Base-by-base conservation (phyloP, 64 coral and sea anemone species). In the Dendronephthya gigantea region DNA sequence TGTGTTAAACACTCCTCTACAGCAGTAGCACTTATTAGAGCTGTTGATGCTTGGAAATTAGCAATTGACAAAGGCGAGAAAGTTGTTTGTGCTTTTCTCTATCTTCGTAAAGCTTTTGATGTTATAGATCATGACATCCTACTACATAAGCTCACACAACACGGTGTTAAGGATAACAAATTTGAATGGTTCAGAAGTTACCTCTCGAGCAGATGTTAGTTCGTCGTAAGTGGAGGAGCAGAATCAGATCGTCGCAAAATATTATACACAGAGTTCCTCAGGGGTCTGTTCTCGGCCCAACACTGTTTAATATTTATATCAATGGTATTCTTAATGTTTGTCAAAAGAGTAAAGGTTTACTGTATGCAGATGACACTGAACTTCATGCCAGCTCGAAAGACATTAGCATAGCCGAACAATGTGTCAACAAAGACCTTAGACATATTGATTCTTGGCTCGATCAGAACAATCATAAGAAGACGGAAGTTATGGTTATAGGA, bases 41-140 rank as follows among this genome's bases (percentile, higher is more conserved):
- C 86, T 38, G 72, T 88, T 50, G 86, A 88, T 35, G 45, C 86
- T 75, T 76, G 75, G 86, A 88, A 82, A 88, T 19, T 82, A 12
- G 49, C 74, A 30, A 88, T 88, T 29, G 74, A 88, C 48, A 58
- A 82, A 49, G 31, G 86, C 3, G 45, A 82, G 39, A 88, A 82
- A 62, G 86, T 58, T 55, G 75, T 82, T 33, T 82, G 86, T 40
- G 52, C 50, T 50, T 82, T 88, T 16, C 39, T 88, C 3, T 72
- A 88, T 35, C 86, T 82, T 38, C 48, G 75, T 79, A 88, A 88
- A 31, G 19, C 2, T 40, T 82, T 82, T 75, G 85, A 87, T 48
- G 37, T 87, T 13, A 87, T 87, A 40, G 68, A 87, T 8, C 85
- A 87, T 49, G 40, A 66, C 66, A 87, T 40, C 82, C 48, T 10